Percentiles rank a stretch among this genome's conserved stretches.
Conservation (phyloP, 2,797 vertebrate species). For the Lutjanus argentimaculatus region DNA sequence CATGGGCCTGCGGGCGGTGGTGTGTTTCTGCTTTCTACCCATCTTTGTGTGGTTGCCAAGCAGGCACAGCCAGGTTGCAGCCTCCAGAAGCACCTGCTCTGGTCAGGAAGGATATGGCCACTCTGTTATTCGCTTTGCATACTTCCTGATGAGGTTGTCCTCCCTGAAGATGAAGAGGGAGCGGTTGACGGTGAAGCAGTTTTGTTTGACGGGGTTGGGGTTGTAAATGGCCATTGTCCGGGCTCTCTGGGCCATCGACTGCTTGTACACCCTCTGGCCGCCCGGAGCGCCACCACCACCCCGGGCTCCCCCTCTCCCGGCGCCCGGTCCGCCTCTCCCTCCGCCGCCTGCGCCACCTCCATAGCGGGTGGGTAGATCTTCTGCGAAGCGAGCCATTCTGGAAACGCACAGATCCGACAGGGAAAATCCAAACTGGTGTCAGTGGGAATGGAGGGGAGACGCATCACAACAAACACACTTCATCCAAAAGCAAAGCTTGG, state of each 20-base stretch:
- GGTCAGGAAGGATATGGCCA: constrained; percentile 96
- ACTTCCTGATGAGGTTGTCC: constrained; percentile 99
- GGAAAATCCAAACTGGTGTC: constrained; percentile 88
- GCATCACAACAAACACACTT: constrained; percentile 88
- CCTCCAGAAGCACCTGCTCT: constrained; percentile 51
- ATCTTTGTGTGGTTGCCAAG: constrained; percentile 6
- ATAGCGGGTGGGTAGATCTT: constrained; percentile 95
- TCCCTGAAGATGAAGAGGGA: constrained; percentile 99
- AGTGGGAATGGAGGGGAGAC: constrained; percentile 83
- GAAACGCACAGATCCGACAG: constrained; percentile 89
- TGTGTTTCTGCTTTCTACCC: constrained; percentile 29
- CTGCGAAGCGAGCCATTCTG: constrained; percentile 97
- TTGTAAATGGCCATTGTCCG: constrained; percentile 99
- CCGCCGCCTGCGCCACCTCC: constrained; percentile 90
- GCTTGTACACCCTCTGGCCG: constrained; percentile 97
- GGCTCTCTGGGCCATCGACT: constrained; percentile 98
- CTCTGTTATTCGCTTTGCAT: constrained; percentile 98
- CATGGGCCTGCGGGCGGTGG: constrained; percentile 7
- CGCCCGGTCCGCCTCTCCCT: constrained; percentile 88
- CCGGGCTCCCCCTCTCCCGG: constrained; percentile 88
- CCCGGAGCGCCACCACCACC: constrained; percentile 90
- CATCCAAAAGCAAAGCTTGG: constrained; percentile 73
- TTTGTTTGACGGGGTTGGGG: constrained; percentile 98
- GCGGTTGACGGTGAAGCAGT: constrained; percentile 98
- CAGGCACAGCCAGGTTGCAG: constrained; percentile 12